These are phyloP conservation scores for Cricetomys ansorgei DNA, from an alignment of 2,113 vertebrate species.

Conservation along the genomic window DNA sequence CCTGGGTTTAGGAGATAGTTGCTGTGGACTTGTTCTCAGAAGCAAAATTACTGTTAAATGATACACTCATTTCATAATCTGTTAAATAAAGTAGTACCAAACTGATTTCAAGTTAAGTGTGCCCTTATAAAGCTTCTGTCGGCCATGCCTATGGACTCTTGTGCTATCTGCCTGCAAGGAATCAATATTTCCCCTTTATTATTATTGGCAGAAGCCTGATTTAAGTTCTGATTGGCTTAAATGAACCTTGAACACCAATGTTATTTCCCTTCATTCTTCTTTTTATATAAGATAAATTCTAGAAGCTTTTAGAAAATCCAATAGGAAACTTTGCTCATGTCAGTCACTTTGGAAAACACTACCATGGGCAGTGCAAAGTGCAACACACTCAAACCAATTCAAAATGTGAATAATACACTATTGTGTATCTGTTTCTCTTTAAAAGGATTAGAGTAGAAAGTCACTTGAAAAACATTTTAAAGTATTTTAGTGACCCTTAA, in stretches of 20 bases:
- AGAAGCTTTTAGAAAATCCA: neutral
- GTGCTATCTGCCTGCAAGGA: neutral
- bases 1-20: neutral
- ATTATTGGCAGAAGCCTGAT: neutral
- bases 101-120: neutral
- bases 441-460: neutral
- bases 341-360: neutral
- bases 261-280: neutral
- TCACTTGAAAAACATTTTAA: neutral
- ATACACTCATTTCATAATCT: neutral
- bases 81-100: neutral
- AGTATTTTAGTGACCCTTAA: neutral
- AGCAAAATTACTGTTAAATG: neutral
- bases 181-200: neutral
- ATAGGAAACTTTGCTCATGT: neutral
- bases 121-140: neutral
- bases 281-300: neutral
- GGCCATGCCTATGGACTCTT: neutral
- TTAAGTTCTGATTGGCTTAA: neutral
- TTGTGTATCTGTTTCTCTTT: neutral
- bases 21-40: neutral
- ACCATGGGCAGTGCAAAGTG: neutral
- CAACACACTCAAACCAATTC: neutral
- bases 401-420: neutral
- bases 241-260: neutral